Evolutionary conservation across 2,888 invertebrate species (phyloP), one percentile per base, ranked within the genome.

Genomic region (Calliopum simillimum): DNA sequence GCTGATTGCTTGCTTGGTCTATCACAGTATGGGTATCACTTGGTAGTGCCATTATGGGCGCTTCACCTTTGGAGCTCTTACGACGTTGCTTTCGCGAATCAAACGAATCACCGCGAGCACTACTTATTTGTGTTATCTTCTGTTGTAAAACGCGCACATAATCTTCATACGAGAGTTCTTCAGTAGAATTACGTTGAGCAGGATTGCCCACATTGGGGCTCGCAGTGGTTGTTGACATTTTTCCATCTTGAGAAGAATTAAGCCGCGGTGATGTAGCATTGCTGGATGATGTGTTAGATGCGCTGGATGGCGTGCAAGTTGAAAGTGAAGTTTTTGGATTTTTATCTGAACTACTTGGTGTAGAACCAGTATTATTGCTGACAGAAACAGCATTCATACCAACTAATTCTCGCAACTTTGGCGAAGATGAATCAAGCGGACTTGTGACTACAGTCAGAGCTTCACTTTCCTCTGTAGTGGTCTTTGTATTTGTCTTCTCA

Each of bases 111-210:
- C 90, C 88, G 16, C 71, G 72, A 0, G 89, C 91, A 77, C 91
- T 92, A 72, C 91, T 90, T 76, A 93, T 93, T 77, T 92, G 92
- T 2, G 91, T 89, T 67, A 90, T 90, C 81, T 91, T 89, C 21
- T 90, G 91, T 79, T 91, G 91, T 46, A 92, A 81, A 58, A 91
- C 87, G 70, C 91, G 89, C 41, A 91, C 91, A 77, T 91, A 92
- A 71, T 91, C 90, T 73, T 90, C 87, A 76, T 88, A 89, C 16
- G 80, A 81, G 19, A 84, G 76, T 75, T 87, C 87, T 67, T 87
- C 87, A 0, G 75, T 11, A 78, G 81, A 75, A 5, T 74, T 71
- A 19, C 67, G 67, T 53, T 59, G 66, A 3, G 59, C 49, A 21
- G 58, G 63, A 13, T 64, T 62, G 16, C 62, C 16, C 8, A 44